Percentiles rank a stretch among this genome's conserved stretches.
Evolutionary conservation across 2,888 invertebrate genomes (phyloP).

Genomic region (Lysandra coridon): DNA sequence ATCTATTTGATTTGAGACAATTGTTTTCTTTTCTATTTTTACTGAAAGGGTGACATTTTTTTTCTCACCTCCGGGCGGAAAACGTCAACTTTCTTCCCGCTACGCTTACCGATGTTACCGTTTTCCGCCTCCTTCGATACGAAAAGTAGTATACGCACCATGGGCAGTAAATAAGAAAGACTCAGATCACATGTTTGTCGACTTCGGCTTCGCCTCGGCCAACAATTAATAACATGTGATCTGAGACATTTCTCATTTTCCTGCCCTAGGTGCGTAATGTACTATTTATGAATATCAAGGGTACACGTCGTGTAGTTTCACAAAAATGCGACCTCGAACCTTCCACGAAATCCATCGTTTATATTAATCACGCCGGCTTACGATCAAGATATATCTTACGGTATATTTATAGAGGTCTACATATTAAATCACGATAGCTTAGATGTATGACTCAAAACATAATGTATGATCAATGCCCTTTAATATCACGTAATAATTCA

Average conservation of each 20-base stretch:
- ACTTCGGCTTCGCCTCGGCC: too few relatives aligned
- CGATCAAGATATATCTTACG: constrained; percentile 8
- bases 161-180: too few relatives aligned
- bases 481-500: constrained; percentile 4
- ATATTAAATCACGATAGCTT: not conserved
- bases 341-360: not conserved
- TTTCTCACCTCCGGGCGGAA: not conserved
- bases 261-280: too few relatives aligned
- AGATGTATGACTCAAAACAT: not conserved
- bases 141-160: too few relatives aligned
- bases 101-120: too few relatives aligned
- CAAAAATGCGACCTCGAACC: not conserved
- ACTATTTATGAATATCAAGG: not conserved
- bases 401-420: constrained; percentile 12
- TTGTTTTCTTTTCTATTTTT: not conserved
- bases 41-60: not conserved
- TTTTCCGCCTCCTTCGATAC: too few relatives aligned
- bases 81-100: too few relatives aligned
- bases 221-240: too few relatives aligned
- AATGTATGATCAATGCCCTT: constrained; percentile 13
- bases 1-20: not conserved
- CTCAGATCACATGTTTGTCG: too few relatives aligned
- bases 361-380: constrained; percentile 4
- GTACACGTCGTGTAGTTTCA: not conserved
- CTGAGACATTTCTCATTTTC: too few relatives aligned